Evolutionary conservation across 2,888 invertebrate species (phyloP).

Genomic region (Ophion ellenae): DNA sequence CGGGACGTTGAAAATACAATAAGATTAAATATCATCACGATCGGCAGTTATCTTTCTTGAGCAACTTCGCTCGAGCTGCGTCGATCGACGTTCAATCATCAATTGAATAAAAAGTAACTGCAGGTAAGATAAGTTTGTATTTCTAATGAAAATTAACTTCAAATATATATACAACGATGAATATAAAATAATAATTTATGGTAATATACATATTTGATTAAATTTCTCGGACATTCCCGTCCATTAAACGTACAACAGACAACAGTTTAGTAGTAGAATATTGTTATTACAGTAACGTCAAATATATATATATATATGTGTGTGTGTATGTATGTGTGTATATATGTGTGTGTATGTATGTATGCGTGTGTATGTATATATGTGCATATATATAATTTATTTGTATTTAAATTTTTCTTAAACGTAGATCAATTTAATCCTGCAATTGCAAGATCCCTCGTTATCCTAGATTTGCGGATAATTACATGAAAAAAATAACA

Average conservation of each 20-base stretch:
- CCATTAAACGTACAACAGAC: constrained; percentile 81
- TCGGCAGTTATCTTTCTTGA: not conserved
- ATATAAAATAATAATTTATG: constrained; percentile 83
- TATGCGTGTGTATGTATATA: constrained; percentile 67
- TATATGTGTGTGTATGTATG: constrained; percentile 61
- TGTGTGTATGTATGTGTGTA: constrained; percentile 71
- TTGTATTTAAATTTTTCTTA: constrained; percentile 70
- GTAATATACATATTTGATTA: constrained; percentile 82
- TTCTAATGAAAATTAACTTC: constrained; percentile 77
- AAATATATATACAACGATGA: constrained; percentile 81
- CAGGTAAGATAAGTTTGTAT: constrained; percentile 78
- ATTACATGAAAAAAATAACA: constrained; percentile 80
- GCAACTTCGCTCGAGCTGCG: not conserved
- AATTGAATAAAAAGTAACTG: constrained; percentile 50
- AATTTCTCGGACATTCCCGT: constrained; percentile 67
- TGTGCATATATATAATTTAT: constrained; percentile 70
- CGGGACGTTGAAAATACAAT: constrained; percentile 38
- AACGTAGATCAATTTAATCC: constrained; percentile 73
- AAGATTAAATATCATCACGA: constrained; percentile 20
- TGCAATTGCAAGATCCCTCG: constrained; percentile 69
- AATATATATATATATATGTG: constrained; percentile 74
- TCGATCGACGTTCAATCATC: not conserved
- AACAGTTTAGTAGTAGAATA: constrained; percentile 82
- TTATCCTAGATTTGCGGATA: constrained; percentile 73
- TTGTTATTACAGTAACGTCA: constrained; percentile 82